Conservation (phyloP, 2,113 vertebrate species). For the Cynopterus brachyotis region DNA sequence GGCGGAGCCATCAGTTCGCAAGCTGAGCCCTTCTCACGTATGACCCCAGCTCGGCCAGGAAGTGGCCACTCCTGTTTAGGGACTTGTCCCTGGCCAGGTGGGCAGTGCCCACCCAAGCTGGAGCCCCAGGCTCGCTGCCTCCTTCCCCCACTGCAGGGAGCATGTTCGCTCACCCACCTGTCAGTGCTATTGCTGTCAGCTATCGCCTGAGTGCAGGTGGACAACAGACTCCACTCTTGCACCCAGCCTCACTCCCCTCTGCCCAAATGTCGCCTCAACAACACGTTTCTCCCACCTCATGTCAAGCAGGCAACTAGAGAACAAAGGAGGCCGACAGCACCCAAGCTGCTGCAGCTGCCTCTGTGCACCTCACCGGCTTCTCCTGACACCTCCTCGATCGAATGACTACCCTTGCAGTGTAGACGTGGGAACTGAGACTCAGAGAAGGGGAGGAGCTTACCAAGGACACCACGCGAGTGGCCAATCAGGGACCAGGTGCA, state of each 20-base stretch:
- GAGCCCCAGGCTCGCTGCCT: not conserved
- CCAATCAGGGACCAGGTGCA: not conserved
- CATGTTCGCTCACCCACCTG: rapidly evolving
- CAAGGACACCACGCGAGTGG: not conserved
- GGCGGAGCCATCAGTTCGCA: not conserved
- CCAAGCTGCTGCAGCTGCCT: rapidly evolving
- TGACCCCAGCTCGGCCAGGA: not conserved
- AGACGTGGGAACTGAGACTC: not conserved
- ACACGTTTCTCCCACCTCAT: not conserved
- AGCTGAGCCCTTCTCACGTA: not conserved
- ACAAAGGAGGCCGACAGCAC: not conserved
- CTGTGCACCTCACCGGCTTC: rapidly evolving
- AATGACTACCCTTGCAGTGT: not conserved
- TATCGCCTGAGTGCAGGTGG: too few relatives aligned
- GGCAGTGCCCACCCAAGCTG: not conserved
- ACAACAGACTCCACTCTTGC: not conserved
- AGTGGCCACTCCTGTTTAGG: not conserved
- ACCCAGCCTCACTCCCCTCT: not conserved
- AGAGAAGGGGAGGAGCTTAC: not conserved
- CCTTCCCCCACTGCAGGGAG: not conserved
- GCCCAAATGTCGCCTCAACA: not conserved
- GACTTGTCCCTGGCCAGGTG: too few relatives aligned
- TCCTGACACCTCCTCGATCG: not conserved
- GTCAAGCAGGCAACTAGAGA: not conserved
- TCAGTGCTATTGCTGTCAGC: rapidly evolving